phyloP scores from a whole-genome alignment of 2,888 invertebrate genomes.

The Gerosis bhagava region DNA sequence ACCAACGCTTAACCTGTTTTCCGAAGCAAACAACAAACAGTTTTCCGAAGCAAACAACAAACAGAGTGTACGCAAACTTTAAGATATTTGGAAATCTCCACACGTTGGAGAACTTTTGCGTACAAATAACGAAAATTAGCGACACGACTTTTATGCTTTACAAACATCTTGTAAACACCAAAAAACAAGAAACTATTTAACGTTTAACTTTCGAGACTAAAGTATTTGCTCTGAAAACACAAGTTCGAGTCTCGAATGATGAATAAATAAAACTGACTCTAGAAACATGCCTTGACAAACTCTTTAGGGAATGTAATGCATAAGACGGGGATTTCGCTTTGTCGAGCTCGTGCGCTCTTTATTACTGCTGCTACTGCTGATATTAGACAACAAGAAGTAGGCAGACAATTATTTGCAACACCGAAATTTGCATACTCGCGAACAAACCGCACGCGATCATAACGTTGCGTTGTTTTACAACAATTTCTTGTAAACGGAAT shows the following conservation, averaged over 20 bases:
- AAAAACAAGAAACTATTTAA: constrained; percentile 47
- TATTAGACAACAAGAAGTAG: constrained; percentile 44
- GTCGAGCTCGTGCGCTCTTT: constrained; percentile 12
- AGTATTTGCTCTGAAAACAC: constrained; percentile 53
- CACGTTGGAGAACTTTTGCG: constrained; percentile 45
- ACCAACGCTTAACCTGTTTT: too few species aligned
- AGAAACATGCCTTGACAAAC: constrained; percentile 18
- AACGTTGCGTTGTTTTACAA: constrained; percentile 32
- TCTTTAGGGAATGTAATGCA: constrained; percentile 16
- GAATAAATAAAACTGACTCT: constrained; percentile 22
- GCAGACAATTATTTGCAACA: constrained; percentile 57
- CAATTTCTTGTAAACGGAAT: constrained; percentile 48
- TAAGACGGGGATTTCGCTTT: constrained; percentile 16
- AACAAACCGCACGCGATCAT: constrained; percentile 46
- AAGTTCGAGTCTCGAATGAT: constrained; percentile 23
- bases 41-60: constrained; percentile 17
- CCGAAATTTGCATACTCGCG: constrained; percentile 50
- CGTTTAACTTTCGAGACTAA: constrained; percentile 44
- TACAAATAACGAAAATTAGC: constrained; percentile 63
- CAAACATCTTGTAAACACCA: constrained; percentile 43
- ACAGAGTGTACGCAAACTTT: constrained; percentile 23
- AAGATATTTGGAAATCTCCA: constrained; percentile 28
- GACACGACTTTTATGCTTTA: constrained; percentile 45
- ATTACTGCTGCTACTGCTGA: constrained; percentile 26
- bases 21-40: constrained; percentile 3